Conservation (phyloP, 2,113 vertebrate species). For the Lonchura striata region DNA sequence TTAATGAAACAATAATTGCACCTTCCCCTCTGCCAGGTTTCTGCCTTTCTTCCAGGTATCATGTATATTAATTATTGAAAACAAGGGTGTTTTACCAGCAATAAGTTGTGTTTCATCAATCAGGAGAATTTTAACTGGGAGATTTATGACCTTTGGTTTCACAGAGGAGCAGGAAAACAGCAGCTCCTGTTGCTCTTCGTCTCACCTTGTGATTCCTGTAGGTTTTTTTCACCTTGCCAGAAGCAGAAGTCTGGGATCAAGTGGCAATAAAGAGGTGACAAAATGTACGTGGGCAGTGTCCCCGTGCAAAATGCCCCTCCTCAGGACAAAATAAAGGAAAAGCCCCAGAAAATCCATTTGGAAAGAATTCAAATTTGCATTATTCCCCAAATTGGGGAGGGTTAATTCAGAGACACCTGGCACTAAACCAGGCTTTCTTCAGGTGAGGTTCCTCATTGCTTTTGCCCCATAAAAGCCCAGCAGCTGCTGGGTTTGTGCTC, state of each 20-base stretch:
- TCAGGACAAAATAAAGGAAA: background rate
- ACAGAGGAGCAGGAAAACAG: background rate
- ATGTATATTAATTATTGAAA: conserved; percentile 12
- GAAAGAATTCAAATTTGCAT: background rate
- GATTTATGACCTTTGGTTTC: background rate
- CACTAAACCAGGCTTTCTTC: background rate
- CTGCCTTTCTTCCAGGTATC: background rate
- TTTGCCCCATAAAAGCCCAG: background rate
- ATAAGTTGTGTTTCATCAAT: background rate
- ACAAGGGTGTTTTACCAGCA: background rate
- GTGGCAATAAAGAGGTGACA: background rate
- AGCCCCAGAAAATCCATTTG: background rate
- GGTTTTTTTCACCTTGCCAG: background rate
- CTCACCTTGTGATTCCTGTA: background rate
- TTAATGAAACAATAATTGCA: conserved; percentile 70
- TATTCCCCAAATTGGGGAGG: background rate
- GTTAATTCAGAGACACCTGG: background rate
- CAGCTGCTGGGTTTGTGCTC: accelerated
- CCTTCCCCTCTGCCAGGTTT: background rate
- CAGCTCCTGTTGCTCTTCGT: background rate
- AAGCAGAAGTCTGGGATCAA: background rate
- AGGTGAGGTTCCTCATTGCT: background rate
- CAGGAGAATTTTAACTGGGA: background rate
- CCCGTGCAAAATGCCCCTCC: background rate
- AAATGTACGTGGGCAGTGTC: accelerated